Conservation (phyloP, 2,888 invertebrate genomes). For the Orthonevra nobilis region DNA sequence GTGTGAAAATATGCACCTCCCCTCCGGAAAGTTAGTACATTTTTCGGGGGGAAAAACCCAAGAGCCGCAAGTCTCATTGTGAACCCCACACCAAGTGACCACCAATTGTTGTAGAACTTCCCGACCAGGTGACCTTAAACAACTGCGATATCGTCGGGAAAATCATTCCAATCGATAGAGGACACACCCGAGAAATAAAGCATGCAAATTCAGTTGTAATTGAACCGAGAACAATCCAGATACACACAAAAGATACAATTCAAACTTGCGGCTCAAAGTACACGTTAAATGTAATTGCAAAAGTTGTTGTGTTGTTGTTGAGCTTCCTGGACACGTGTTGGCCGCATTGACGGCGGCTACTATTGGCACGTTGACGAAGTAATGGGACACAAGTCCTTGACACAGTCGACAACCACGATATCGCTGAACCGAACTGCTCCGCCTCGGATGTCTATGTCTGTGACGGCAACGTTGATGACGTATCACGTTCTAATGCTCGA, state of each 20-base stretch:
- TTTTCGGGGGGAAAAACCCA: constrained; percentile 15
- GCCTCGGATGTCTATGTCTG: neutral
- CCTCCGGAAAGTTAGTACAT: constrained; percentile 3
- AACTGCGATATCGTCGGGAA: constrained; percentile 25
- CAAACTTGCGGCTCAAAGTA: no score
- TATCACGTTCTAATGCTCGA: constrained; percentile 17
- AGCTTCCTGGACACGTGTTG: no score
- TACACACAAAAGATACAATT: neutral
- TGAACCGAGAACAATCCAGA: constrained; percentile 21
- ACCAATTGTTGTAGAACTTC: constrained; percentile 10
- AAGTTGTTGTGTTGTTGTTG: no score
- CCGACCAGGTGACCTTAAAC: constrained; percentile 39
- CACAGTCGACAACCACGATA: constrained; percentile 39
- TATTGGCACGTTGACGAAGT: constrained; percentile 3
- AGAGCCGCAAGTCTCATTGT: constrained; percentile 5
- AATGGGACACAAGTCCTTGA: constrained; percentile 36
- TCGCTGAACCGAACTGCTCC: constrained; percentile 40
- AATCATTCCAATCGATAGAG: constrained; percentile 33
- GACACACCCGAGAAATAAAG: constrained; percentile 3
- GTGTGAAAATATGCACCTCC: constrained; percentile 5
- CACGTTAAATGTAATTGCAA: no score
- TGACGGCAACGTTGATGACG: constrained; percentile 48
- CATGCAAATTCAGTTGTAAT: constrained; percentile 38
- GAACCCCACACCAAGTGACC: constrained; percentile 6
- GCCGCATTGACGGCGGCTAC: constrained; percentile 20